Evolutionary conservation across 2,888 invertebrate species (phyloP).

Genomic region (Stenodema calcarata): DNA sequence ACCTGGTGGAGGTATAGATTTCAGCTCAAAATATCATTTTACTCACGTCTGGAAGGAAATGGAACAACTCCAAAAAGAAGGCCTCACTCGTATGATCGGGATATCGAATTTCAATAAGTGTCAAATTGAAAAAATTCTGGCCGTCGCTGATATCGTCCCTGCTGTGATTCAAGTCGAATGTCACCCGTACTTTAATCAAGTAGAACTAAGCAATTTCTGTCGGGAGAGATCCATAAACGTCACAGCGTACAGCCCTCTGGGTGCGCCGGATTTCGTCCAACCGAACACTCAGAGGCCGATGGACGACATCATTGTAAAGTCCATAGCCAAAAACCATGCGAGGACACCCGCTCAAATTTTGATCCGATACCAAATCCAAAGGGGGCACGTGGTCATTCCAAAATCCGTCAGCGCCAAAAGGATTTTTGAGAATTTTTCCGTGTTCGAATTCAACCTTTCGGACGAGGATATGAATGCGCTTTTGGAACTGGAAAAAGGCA

Average conservation of each 20-base stretch:
- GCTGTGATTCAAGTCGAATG: conserved; percentile 32
- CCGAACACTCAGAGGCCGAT: conserved; percentile 62
- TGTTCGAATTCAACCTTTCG: conserved; percentile 59
- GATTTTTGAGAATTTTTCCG: conserved; percentile 72
- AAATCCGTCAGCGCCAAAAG: conserved; percentile 76
- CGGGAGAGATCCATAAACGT: not conserved
- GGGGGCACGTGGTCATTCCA: conserved; percentile 75
- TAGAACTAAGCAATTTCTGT: not conserved
- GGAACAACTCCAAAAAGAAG: not conserved
- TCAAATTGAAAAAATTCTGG: conserved; percentile 15
- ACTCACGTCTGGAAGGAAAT: conserved; percentile 9
- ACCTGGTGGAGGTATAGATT: not conserved
- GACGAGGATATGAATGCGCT: not conserved
- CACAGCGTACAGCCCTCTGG: conserved; percentile 22
- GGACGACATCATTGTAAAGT: conserved; percentile 67
- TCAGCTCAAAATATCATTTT: not conserved
- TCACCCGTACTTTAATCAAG: conserved; percentile 31
- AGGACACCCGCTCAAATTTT: conserved; percentile 75
- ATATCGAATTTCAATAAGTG: conserved; percentile 21
- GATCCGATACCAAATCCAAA: conserved; percentile 72
- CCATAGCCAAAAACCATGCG: conserved; percentile 67
- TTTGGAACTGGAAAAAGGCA: not conserved
- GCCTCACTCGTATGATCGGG: not conserved
- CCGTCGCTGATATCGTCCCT: not conserved
- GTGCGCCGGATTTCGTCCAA: not conserved